These are phyloP conservation scores for Asarcornis scutulata DNA, from an alignment of 2,113 vertebrate species.

Conservation along the genomic window DNA sequence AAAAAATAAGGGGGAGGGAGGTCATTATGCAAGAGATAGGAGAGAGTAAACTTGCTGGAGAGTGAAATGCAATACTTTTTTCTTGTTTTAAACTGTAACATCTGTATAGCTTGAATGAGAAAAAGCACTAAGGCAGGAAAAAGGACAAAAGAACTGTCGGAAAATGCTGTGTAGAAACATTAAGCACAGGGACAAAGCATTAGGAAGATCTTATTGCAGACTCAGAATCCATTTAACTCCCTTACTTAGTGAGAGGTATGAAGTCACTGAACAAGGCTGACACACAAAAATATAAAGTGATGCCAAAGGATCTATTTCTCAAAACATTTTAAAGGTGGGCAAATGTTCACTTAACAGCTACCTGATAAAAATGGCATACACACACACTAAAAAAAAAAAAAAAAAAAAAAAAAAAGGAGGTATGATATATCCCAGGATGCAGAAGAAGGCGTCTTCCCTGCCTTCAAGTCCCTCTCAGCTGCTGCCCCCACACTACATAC, in stretches of 20 bases:
- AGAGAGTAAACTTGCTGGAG: neutral
- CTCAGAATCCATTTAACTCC: conserved; percentile 27
- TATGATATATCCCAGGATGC: neutral
- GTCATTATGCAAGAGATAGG: neutral
- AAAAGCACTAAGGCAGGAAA: conserved; percentile 17
- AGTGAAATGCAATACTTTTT: conserved; percentile 9
- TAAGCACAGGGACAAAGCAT: neutral
- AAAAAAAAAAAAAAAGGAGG: neutral
- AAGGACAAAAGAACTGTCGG: neutral
- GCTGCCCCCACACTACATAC: neutral
- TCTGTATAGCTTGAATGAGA: neutral
- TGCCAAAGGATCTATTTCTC: conserved; percentile 27
- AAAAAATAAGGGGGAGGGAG: neutral
- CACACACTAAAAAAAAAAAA: neutral
- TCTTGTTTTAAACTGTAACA: neutral
- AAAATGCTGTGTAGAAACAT: conserved; percentile 5
- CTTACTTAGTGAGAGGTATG: neutral
- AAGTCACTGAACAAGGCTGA: conserved; percentile 21
- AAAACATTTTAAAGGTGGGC: conserved; percentile 33
- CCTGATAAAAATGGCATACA: conserved; percentile 18
- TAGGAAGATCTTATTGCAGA: conserved; percentile 11
- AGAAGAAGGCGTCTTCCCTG: neutral
- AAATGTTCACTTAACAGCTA: conserved; percentile 18
- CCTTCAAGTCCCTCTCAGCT: neutral
- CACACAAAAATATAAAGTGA: conserved; percentile 32